Evolutionary conservation across 23 tunicate species (phyloP).

Genomic region (Oikopleura albicans): DNA sequence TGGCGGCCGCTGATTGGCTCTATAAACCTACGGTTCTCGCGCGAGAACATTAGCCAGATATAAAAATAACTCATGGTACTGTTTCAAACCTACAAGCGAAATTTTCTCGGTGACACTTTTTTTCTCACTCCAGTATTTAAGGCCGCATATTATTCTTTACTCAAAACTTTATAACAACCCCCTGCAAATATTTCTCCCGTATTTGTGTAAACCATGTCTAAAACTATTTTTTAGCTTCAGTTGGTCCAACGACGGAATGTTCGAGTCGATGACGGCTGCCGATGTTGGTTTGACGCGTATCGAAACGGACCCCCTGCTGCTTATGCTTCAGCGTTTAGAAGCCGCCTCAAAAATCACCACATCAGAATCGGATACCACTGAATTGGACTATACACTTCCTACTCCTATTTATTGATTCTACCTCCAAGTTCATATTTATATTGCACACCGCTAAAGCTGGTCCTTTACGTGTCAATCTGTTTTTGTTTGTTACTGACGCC

Average conservation of each 20-base stretch:
- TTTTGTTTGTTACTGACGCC: not conserved
- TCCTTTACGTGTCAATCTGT: not conserved
- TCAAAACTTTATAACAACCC: too few species aligned
- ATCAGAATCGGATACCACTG: not conserved
- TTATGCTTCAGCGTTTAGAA: conserved; percentile 4
- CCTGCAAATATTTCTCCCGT: too few species aligned
- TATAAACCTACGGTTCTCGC: too few species aligned
- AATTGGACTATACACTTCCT: not conserved
- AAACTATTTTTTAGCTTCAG: not conserved
- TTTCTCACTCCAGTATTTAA: too few species aligned
- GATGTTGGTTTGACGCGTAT: not conserved
- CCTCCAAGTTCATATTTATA: not conserved
- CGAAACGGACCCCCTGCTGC: not conserved
- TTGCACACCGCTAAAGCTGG: not conserved
- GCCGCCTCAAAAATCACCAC: not conserved
- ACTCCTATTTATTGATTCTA: not conserved
- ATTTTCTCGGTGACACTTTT: too few species aligned
- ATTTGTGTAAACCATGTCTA: too few species aligned
- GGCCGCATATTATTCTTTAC: too few species aligned
- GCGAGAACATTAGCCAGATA: too few species aligned
- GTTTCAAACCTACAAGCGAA: too few species aligned
- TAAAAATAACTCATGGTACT: too few species aligned
- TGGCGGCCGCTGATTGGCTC: too few species aligned
- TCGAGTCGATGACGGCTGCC: not conserved
- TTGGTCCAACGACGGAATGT: not conserved